phyloP scores from a whole-genome alignment of 2,113 vertebrate genomes.

The Porphyrio hochstetteri region DNA sequence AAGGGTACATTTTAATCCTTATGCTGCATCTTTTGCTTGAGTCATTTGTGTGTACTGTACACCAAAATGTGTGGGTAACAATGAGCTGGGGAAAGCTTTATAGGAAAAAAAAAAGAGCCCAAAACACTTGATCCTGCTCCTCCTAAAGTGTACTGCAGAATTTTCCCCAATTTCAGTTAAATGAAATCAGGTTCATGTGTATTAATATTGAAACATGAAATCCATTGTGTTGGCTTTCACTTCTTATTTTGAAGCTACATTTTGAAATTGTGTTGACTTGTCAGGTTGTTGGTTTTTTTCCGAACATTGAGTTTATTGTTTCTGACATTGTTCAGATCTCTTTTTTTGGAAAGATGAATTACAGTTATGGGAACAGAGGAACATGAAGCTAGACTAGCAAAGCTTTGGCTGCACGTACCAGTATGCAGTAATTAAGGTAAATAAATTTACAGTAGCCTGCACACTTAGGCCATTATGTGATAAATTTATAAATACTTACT shows the following conservation, averaged over 20 bases:
- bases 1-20: constrained; percentile 28
- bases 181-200: background rate
- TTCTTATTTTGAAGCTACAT: background rate
- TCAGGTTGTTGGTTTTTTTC: background rate
- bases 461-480: background rate
- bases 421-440: background rate
- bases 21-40: constrained; percentile 64
- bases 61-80: constrained; percentile 22
- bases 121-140: background rate
- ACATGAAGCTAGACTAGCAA: background rate
- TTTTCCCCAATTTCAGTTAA: background rate
- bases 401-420: background rate
- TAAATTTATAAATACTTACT: background rate
- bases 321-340: background rate
- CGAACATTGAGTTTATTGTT: constrained; percentile 4
- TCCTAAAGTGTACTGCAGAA: background rate
- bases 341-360: background rate
- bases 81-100: background rate
- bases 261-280: constrained; percentile 8
- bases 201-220: constrained; percentile 17
- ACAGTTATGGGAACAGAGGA: background rate
- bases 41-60: constrained; percentile 38
- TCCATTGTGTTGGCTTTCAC: constrained; percentile 24
- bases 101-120: background rate
- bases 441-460: background rate